Conservation (phyloP, 2,113 vertebrate species). For the Rhinolophus ferrumequinum region DNA sequence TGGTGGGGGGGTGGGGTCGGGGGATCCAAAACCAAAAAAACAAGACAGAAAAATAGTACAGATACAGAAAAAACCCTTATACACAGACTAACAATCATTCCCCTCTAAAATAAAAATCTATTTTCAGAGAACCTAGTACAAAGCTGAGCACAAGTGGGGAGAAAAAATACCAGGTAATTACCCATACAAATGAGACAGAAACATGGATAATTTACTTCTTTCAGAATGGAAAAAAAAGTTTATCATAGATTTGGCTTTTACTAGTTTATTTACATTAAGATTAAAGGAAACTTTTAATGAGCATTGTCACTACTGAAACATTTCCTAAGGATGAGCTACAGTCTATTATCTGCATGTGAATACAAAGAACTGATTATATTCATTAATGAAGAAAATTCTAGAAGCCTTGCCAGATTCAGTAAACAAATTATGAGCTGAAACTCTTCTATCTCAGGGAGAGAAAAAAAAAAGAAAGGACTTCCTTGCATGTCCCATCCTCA, state of each 20-base stretch:
- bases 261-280: conserved; percentile 12
- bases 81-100: neutral
- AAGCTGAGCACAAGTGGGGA: neutral
- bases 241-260: neutral
- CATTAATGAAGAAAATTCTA: conserved; percentile 38
- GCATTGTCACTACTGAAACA: conserved; percentile 2
- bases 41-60: neutral
- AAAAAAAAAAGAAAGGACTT: neutral
- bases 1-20: too few species aligned
- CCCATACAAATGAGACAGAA: conserved; percentile 43
- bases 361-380: conserved; percentile 49
- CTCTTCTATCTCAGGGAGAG: neutral
- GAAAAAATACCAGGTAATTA: conserved; percentile 35
- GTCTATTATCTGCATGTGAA: neutral
- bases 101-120: conserved; percentile 30
- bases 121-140: neutral
- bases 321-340: conserved; percentile 49
- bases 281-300: conserved; percentile 36
- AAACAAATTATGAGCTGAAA: conserved; percentile 47
- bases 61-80: neutral
- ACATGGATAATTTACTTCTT: neutral
- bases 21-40: neutral
- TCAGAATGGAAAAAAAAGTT: neutral
- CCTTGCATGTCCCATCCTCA: neutral
- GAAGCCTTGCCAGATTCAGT: neutral